A percentile compares a stretch with the other conserved stretches of the same genome.
Conservation (phyloP, 2,113 vertebrate species). For the Martes martes region DNA sequence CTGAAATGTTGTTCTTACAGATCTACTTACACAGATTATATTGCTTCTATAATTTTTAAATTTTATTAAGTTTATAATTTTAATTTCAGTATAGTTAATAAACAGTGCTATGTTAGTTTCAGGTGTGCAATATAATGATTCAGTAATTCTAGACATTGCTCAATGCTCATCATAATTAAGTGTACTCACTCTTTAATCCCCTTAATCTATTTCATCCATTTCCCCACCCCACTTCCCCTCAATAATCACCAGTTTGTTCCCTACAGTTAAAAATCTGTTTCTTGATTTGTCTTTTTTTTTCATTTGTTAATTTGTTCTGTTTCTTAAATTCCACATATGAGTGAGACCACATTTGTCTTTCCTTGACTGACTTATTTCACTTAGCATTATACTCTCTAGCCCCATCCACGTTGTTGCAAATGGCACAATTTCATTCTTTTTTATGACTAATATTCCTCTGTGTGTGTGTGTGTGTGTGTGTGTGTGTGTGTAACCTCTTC, state of each 20-base stretch:
- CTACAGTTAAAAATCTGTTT: background rate
- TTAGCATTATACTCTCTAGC: background rate
- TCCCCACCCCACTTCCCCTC: background rate
- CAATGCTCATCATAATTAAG: background rate
- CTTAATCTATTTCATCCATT: background rate
- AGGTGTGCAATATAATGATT: background rate
- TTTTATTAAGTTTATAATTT: background rate
- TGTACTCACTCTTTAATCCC: background rate
- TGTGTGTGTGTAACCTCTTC: background rate
- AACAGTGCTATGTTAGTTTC: background rate
- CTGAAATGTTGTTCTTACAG: background rate
- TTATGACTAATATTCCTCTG: background rate
- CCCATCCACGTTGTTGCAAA: background rate
- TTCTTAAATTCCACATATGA: background rate
- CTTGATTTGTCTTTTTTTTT: background rate
- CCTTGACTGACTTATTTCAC: background rate
- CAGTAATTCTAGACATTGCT: background rate
- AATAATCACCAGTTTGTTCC: background rate
- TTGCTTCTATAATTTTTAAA: background rate
- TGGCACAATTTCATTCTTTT: background rate
- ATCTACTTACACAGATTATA: background rate
- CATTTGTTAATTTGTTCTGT: background rate
- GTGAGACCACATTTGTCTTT: background rate
- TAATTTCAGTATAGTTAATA: background rate
- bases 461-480: background rate